phyloP scores from a whole-genome alignment of 2,113 vertebrate species.

The Caranx melampygus region DNA sequence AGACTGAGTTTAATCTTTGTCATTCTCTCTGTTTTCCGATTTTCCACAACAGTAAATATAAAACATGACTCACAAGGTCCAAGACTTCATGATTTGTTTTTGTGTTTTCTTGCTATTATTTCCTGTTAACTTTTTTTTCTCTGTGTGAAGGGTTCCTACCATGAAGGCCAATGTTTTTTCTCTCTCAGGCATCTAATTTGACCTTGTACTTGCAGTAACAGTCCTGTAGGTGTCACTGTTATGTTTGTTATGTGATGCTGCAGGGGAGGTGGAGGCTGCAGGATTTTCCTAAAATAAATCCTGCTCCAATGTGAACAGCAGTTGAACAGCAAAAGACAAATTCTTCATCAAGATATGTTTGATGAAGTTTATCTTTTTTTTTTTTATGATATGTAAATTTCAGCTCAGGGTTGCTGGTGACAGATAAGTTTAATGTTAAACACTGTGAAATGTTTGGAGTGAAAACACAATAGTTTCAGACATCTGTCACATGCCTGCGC shows the following conservation, averaged over 20 bases:
- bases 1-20: too few relatives aligned
- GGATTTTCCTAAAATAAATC: too few relatives aligned
- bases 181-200: background rate
- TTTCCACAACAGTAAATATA: too few relatives aligned
- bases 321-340: background rate
- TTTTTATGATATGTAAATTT: background rate
- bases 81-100: background rate
- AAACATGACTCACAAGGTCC: background rate
- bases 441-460: constrained; percentile 32
- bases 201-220: background rate
- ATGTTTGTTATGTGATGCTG: background rate
- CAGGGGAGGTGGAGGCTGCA: too few relatives aligned
- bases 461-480: constrained; percentile 46
- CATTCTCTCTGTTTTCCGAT: too few relatives aligned
- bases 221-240: constrained; percentile 63
- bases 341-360: background rate
- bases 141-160: too few relatives aligned
- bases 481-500: constrained; percentile 62
- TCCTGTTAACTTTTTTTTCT: too few relatives aligned
- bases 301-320: background rate
- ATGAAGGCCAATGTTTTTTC: too few relatives aligned
- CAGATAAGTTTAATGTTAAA: background rate
- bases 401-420: background rate
- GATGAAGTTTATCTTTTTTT: background rate
- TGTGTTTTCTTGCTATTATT: background rate